Evolutionary conservation across 1,140 invertebrate genomes (phyloP), one percentile per base, ranked within the genome.

Genomic region (Nasonia giraulti): DNA sequence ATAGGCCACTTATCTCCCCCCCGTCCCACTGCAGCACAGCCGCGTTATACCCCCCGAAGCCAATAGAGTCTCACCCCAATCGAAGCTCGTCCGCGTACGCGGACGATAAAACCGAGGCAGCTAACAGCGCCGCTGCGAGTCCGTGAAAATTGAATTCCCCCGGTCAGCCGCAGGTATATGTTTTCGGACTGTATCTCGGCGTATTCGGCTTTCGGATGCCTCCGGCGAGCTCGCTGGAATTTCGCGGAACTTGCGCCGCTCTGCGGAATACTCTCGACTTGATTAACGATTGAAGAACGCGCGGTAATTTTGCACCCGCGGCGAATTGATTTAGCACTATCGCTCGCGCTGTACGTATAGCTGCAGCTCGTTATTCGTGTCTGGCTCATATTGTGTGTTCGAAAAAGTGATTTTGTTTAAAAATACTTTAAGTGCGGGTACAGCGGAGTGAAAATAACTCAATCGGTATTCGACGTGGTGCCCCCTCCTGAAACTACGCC

Each of bases 61-160:
- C 50, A 55, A 55, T 55, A 55, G 14, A 55, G 50, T 55, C 50
- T 55, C 17, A 55, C 50, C 50, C 50, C 50, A 55, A 55, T 55
- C 17, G 50, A 55, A 55, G 50, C 12, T 55, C 17, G 50, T 44
- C 40, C 14, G 50, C 75, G 75, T 69, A 77, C 69, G 55, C 79
- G 40, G 47, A 40, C 37, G 69, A 83, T 83, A 74, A 83, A 83
- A 83, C 50, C 86, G 78, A 76, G 75, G 82, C 62, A 47, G 27
- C 27, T 27, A 27, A 10, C 2, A 20, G 7, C 23, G 27, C 27
- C 27, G 27, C 27, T 27, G 27, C 27, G 74, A 68, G 73, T 77
- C 80, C 71, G 73, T 80, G 83, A 78, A 87, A 85, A 95, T 91
- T 31, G 90, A 91, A 89, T 95, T 95, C 85, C 94, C 93, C 40